Evolutionary conservation across 1,140 invertebrate species (phyloP).

Genomic region (Brachionus rotundiformis): DNA sequence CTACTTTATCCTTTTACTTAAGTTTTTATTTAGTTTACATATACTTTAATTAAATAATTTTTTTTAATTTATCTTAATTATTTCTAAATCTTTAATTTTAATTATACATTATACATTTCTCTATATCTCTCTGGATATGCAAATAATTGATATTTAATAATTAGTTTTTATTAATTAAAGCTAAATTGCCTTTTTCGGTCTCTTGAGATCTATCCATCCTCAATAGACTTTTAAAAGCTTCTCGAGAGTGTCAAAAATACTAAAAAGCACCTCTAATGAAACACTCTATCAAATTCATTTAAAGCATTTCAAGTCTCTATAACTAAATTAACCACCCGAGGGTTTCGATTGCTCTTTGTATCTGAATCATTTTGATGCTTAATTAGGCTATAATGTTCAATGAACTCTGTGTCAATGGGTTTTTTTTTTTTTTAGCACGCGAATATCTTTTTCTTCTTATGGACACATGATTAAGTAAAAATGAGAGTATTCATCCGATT

Average conservation of each 20-base stretch:
- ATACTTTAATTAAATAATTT: too few species aligned
- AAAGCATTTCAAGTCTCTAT: not conserved
- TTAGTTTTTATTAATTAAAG: not conserved
- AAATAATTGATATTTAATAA: not conserved
- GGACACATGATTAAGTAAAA: too few species aligned
- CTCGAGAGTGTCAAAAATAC: not conserved
- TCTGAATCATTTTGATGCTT: not conserved
- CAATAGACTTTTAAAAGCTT: not conserved
- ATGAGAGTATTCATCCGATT: too few species aligned
- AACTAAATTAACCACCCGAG: not conserved
- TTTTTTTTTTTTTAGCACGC: too few species aligned
- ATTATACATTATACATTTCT: too few species aligned
- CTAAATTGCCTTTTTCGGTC: not conserved
- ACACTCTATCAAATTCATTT: not conserved
- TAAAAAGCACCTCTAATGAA: not conserved
- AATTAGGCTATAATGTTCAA: not conserved
- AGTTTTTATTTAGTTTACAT: too few species aligned
- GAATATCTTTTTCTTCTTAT: too few species aligned
- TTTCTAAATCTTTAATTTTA: too few species aligned
- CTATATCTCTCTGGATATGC: not conserved
- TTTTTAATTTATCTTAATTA: too few species aligned
- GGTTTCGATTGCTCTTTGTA: not conserved
- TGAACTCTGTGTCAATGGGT: too few species aligned
- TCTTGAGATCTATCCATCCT: not conserved
- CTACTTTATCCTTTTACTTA: not conserved